These are phyloP conservation scores for Aphelenchoides besseyi DNA, from an alignment of 1,140 invertebrate genomes.

Conservation along the genomic window DNA sequence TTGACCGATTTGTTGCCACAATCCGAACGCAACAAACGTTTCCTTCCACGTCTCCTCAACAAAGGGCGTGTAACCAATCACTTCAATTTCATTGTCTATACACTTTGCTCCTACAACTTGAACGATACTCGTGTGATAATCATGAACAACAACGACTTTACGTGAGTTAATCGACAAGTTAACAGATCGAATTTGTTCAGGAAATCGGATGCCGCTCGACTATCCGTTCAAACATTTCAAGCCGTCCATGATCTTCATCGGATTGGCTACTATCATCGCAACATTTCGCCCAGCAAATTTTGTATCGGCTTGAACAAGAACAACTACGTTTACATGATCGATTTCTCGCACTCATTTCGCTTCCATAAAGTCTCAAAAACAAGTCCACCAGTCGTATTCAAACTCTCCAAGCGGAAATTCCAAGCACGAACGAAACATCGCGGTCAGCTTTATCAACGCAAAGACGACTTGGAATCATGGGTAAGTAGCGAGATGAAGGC, in stretches of 20 bases:
- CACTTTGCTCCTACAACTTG: not conserved
- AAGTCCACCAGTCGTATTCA: not conserved
- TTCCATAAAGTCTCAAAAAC: conserved; percentile 3
- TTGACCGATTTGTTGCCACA: not conserved
- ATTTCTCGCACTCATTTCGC: not conserved
- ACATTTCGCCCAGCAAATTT: not conserved
- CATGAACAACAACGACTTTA: conserved; percentile 2
- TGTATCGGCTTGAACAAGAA: not conserved
- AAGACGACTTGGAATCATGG: conserved; percentile 12
- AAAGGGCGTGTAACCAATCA: not conserved
- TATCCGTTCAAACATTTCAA: conserved; percentile 8
- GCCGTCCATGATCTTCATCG: conserved; percentile 6
- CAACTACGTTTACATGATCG: not conserved
- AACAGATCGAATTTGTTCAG: too few species aligned
- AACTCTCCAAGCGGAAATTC: not conserved
- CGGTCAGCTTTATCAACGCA: not conserved
- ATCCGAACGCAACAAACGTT: not conserved
- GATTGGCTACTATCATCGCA: conserved; percentile 8
- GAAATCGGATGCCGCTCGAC: not conserved
- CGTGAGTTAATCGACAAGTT: too few species aligned
- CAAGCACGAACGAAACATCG: not conserved
- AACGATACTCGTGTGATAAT: not conserved
- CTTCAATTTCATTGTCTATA: conserved; percentile 6
- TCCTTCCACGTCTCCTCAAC: not conserved
- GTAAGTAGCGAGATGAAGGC: not conserved